These are phyloP conservation scores for Kradibia gibbosae DNA, from an alignment of 1,140 invertebrate species.

Conservation along the genomic window DNA sequence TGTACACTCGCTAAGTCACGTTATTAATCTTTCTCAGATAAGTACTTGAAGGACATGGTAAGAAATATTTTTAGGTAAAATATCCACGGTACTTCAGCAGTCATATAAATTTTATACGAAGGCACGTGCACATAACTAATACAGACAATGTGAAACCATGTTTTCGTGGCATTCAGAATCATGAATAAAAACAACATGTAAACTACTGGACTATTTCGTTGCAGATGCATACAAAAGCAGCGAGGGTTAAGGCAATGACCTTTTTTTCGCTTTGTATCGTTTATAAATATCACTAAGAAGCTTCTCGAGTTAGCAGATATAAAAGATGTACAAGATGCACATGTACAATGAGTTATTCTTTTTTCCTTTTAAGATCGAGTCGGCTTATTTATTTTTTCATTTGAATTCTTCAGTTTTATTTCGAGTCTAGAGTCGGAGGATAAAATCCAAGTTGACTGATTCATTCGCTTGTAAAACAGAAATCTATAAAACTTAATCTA, in stretches of 20 bases:
- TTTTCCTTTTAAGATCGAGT: background rate
- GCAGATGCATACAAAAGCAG: conserved; percentile 8
- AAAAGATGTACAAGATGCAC: conserved; percentile 10
- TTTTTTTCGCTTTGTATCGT: conserved; percentile 7
- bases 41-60: background rate
- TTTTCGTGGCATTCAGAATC: background rate
- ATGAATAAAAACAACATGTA: conserved; percentile 19
- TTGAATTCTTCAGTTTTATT: background rate
- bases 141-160: conserved; percentile 16
- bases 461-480: background rate
- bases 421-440: background rate
- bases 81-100: background rate
- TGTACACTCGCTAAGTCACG: background rate
- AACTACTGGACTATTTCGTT: background rate
- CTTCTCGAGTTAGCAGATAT: conserved; percentile 16
- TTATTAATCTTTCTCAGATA: background rate
- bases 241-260: conserved; percentile 21
- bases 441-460: background rate
- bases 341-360: conserved; percentile 14
- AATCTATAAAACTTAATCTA: background rate
- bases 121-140: background rate
- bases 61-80: background rate
- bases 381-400: background rate
- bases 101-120: background rate
- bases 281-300: conserved; percentile 26